phyloP scores from a whole-genome alignment of 2,113 vertebrate genomes.

The Dromaius novaehollandiae region DNA sequence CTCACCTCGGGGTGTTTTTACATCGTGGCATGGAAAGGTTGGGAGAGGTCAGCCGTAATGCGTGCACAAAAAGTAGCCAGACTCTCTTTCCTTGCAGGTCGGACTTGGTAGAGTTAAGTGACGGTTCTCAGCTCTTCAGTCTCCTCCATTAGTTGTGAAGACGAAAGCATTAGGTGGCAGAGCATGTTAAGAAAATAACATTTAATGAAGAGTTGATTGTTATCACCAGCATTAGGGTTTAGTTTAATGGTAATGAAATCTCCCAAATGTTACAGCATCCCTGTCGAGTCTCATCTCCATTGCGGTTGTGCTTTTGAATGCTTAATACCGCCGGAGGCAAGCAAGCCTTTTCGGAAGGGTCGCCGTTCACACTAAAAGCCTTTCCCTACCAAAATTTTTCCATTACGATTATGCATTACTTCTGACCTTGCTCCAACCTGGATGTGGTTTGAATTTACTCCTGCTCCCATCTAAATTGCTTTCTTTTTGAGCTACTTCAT shows the following conservation, averaged over 20 bases:
- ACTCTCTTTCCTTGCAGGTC: background rate
- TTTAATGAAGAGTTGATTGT: conserved; percentile 54
- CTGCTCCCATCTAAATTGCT: background rate
- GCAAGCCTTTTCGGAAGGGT: conserved; percentile 29
- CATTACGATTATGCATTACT: conserved; percentile 10
- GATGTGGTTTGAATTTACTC: background rate
- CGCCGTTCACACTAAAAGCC: background rate
- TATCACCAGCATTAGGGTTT: conserved; percentile 44
- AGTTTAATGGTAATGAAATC: conserved; percentile 47
- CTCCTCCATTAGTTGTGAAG: conserved; percentile 17
- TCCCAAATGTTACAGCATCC: conserved; percentile 31
- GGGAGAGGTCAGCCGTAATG: background rate
- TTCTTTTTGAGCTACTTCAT: background rate
- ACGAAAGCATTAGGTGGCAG: background rate
- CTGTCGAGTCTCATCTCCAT: conserved; percentile 38
- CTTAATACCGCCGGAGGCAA: conserved; percentile 20
- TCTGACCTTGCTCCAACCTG: conserved; percentile 4
- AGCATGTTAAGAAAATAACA: conserved; percentile 20
- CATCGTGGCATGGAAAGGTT: background rate
- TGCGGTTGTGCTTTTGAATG: conserved; percentile 50
- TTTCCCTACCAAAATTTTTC: conserved; percentile 22
- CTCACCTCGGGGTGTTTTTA: background rate
- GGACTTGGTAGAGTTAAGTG: background rate
- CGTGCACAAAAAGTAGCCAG: background rate
- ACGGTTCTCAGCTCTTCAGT: background rate